Evolutionary conservation across 2,888 invertebrate species (phyloP), one percentile per base, ranked within the genome.

Genomic region (Zygogramma bicolorata): DNA sequence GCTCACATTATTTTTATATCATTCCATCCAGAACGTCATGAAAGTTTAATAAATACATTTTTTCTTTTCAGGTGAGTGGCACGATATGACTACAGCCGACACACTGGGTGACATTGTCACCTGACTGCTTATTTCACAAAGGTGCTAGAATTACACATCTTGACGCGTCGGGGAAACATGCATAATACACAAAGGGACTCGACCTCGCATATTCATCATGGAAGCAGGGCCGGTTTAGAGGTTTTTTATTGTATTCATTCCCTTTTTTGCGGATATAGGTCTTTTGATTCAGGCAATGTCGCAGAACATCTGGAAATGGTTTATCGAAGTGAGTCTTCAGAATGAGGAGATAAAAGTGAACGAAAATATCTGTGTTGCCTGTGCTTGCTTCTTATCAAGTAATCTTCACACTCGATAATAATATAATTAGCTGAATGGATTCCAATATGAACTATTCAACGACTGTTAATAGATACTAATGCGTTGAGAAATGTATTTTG

Each of bases 141-240:
- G 71, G 71, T 71, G 71, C 67, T 71, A 71, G 67, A 71, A 71
- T 71, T 71, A 71, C 62, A 57, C 71, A 57, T 58, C 71, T 71
- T 67, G 67, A 67, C 67, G 67, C 61, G 31, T 58, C 25, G 7
- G 27, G 62, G 46, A 53, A n/a, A 20, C 59, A 67, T 67, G 66
- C 59, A 67, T 67, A 42, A 53, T 53, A 53, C 53, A 27, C 53
- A 53, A 53, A 27, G n/a, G 53, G 27, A 53, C 53, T 25, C 13
- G 53, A 53, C 53, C 53, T 27, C 25, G 53, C n/a, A 53, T 22
- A 53, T 53, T 53, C 53, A 53, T 53, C 53, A 27, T 53, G 53
- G n/a, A 27, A 4, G n/a, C 25, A 18, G 53, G n/a, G 25, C 53
- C n/a, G 53, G 13, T 53, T 27, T n/a, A 22, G 22, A 53, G 53